A percentile compares a stretch with the other conserved stretches of the same genome.
These are phyloP conservation scores for Apis laboriosa DNA, from an alignment of 1,140 invertebrate genomes.

Conservation along the genomic window DNA sequence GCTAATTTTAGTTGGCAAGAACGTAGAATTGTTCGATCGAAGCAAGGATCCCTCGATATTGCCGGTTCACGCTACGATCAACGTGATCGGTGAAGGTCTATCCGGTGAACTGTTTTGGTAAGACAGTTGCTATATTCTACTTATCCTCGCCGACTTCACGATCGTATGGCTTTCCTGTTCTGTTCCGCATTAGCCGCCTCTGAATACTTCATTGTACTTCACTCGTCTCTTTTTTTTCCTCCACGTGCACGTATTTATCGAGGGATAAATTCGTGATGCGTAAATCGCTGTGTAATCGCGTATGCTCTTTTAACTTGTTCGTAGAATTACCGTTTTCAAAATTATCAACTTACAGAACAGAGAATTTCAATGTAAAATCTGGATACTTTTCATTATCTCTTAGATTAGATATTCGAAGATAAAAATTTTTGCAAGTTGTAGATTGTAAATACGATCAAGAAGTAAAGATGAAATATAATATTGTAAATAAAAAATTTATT, in stretches of 20 bases:
- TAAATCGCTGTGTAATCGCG: slow-evolving; percentile 3
- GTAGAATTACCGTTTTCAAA: background rate
- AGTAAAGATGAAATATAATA: too few species aligned
- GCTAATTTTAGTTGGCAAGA: background rate
- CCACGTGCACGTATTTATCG: background rate
- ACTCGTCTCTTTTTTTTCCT: background rate
- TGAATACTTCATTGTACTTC: slow-evolving; percentile 32
- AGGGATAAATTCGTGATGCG: background rate
- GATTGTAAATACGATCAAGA: too few species aligned
- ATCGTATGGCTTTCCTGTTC: slow-evolving; percentile 29
- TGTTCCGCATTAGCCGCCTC: slow-evolving; percentile 40
- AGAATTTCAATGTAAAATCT: too few species aligned
- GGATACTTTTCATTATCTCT: too few species aligned
- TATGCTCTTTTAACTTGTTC: slow-evolving; percentile 1
- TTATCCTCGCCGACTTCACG: slow-evolving; percentile 34
- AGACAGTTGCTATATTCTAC: slow-evolving; percentile 44
- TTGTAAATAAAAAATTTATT: too few species aligned
- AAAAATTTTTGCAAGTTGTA: too few species aligned
- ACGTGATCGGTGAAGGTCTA: slow-evolving; percentile 32
- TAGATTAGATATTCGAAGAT: too few species aligned
- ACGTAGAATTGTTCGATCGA: background rate
- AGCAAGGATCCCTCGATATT: background rate
- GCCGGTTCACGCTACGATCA: slow-evolving; percentile 3
- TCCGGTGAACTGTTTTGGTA: slow-evolving; percentile 33
- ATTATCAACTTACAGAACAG: too few species aligned